Evolutionary conservation across 2,888 invertebrate species (phyloP).

Genomic region (Acanthococcus lagerstroemiae): DNA sequence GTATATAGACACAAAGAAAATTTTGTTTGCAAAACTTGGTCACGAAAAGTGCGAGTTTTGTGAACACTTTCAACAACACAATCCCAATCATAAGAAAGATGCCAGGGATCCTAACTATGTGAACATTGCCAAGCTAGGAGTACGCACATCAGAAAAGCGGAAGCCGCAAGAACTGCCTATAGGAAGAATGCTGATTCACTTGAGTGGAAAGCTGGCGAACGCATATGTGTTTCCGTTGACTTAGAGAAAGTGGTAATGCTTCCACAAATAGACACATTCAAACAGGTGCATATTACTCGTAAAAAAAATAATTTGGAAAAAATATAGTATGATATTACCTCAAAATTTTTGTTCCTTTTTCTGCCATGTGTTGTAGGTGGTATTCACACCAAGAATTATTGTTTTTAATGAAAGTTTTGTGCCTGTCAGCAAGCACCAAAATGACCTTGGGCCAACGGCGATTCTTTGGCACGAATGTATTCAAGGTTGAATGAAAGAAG

Average conservation of each 20-base stretch:
- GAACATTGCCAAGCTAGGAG: neutral
- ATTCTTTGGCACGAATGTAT: slow-evolving; percentile 38
- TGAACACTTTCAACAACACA: slow-evolving; percentile 33
- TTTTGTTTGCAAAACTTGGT: slow-evolving; percentile 35
- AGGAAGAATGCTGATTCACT: neutral
- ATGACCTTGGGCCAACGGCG: neutral
- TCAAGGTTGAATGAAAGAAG: slow-evolving; percentile 38
- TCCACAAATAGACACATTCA: neutral
- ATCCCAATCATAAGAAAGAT: neutral
- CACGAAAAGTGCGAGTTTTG: slow-evolving; percentile 35
- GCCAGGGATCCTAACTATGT: neutral
- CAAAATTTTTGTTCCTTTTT: neutral
- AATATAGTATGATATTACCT: neutral
- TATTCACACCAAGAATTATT: neutral
- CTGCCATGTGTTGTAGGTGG: neutral
- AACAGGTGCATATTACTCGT: slow-evolving; percentile 8
- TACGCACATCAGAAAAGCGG: neutral
- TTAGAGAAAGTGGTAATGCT: slow-evolving; percentile 3
- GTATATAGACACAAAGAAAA: slow-evolving; percentile 34
- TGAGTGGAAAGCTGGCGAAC: neutral
- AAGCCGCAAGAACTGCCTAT: neutral
- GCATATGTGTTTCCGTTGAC: neutral
- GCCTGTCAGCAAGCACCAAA: slow-evolving; percentile 7
- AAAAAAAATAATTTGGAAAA: neutral
- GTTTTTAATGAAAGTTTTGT: neutral